Percentiles rank a stretch among this genome's conserved stretches.
Conservation (phyloP, 2,113 vertebrate genomes). For the Podarcis muralis region DNA sequence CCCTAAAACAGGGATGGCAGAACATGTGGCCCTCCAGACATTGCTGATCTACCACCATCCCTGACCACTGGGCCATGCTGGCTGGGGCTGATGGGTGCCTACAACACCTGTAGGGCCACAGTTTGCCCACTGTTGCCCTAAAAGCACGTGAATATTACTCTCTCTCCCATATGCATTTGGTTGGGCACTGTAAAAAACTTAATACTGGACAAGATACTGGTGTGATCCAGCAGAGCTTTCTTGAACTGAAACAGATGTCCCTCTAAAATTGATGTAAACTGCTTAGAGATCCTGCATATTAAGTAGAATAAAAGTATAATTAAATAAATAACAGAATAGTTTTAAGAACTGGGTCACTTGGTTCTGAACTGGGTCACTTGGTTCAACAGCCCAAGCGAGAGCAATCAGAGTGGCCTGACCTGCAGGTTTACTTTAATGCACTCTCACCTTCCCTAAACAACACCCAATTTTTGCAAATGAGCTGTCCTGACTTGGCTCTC, state of each 20-base stretch:
- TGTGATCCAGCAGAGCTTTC: background rate
- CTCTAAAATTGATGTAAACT: background rate
- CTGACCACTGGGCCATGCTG: too few species aligned
- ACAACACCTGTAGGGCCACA: too few species aligned
- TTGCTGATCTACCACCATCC: too few species aligned
- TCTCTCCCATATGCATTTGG: too few species aligned
- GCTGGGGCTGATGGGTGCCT: too few species aligned
- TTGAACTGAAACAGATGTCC: background rate
- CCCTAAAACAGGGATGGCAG: too few species aligned
- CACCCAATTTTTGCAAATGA: background rate
- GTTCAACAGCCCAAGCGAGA: background rate
- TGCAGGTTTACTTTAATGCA: background rate
- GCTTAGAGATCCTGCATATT: too few species aligned
- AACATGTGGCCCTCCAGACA: too few species aligned
- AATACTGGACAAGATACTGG: background rate
- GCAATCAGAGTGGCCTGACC: background rate
- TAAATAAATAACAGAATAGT: too few species aligned
- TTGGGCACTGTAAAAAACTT: background rate
- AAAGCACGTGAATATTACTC: background rate
- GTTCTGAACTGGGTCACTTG: background rate
- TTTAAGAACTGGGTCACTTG: too few species aligned
- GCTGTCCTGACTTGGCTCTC: slow-evolving; percentile 6
- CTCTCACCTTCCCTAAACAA: background rate
- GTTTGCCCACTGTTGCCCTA: background rate
- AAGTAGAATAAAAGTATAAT: too few species aligned